A percentile compares a stretch with the other conserved stretches of the same genome.
Conservation (phyloP, 2,888 invertebrate genomes). For the Tetragnatha montana region DNA sequence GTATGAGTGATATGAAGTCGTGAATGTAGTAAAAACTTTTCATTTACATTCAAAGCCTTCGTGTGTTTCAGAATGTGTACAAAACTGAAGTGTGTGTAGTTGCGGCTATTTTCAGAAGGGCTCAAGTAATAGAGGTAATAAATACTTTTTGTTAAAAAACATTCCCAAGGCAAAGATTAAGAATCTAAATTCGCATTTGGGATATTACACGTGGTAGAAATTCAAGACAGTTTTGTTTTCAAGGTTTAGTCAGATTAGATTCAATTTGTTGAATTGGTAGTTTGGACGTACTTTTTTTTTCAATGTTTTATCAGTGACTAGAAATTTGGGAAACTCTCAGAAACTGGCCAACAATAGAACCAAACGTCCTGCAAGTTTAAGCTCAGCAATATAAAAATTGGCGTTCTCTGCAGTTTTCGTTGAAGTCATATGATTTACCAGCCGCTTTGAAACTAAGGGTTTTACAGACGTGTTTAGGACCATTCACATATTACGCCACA, state of each 20-base stretch:
- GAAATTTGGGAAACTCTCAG: conserved; percentile 20
- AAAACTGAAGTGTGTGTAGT: conserved; percentile 49
- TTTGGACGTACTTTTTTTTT: conserved; percentile 51
- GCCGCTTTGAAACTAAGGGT: no score
- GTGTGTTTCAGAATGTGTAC: conserved; percentile 45
- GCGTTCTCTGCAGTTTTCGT: no score
- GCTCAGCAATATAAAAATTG: no score
- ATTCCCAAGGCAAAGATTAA: conserved; percentile 21
- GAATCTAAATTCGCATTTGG: conserved; percentile 30
- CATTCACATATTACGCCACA: no score
- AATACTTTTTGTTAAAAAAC: conserved; percentile 12
- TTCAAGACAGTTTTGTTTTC: background rate
- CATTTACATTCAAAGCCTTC: conserved; percentile 43
- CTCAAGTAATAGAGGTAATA: conserved; percentile 6
- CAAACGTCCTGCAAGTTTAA: background rate
- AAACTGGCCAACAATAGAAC: conserved; percentile 45
- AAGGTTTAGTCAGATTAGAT: conserved; percentile 11
- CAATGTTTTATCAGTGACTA: background rate
- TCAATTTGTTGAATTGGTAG: conserved; percentile 18
- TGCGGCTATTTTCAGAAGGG: conserved; percentile 55
- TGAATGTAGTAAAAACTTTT: conserved; percentile 45
- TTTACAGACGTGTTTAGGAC: no score
- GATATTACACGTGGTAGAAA: conserved; percentile 17
- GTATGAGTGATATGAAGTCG: conserved; percentile 54
- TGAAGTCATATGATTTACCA: no score